Percentiles rank a stretch among this genome's conserved stretches.
Evolutionary conservation across 2,888 invertebrate species (phyloP).

Genomic region (Spisula solida): DNA sequence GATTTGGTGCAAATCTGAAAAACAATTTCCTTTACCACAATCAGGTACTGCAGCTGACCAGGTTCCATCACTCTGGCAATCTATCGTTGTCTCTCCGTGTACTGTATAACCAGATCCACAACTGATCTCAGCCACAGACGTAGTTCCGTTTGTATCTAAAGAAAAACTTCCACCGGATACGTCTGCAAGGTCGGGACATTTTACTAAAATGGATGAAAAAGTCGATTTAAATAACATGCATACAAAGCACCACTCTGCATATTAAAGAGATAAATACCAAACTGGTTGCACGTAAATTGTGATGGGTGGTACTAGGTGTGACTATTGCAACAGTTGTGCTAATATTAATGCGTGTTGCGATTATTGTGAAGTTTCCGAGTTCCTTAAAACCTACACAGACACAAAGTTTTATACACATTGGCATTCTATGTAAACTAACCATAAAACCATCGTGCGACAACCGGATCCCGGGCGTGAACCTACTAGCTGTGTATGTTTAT

Average conservation of each 20-base stretch:
- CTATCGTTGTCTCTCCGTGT: background rate
- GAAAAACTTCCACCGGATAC: conserved; percentile 13
- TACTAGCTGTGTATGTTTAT: too few relatives aligned
- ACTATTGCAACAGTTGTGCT: background rate
- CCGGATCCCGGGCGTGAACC: too few relatives aligned
- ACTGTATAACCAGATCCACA: conserved; percentile 20
- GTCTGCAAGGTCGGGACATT: conserved; percentile 10
- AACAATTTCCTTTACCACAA: background rate
- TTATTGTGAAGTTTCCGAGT: too few relatives aligned
- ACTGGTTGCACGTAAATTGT: background rate
- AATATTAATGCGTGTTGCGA: background rate
- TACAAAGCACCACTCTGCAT: too few relatives aligned
- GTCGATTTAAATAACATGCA: too few relatives aligned
- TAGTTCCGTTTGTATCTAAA: conserved; percentile 23
- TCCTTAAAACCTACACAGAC: too few relatives aligned
- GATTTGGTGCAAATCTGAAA: too few relatives aligned
- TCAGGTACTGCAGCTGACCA: conserved; percentile 13
- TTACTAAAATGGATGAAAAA: background rate
- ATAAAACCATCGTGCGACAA: too few relatives aligned
- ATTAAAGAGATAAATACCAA: too few relatives aligned
- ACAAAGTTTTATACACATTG: too few relatives aligned
- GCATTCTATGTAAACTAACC: too few relatives aligned
- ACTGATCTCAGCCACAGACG: background rate
- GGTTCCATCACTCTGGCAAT: conserved; percentile 35
- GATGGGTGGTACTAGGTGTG: background rate